Percentiles rank a stretch among this genome's conserved stretches.
phyloP scores from a whole-genome alignment of 2,797 vertebrate species.

The Centropyge bicolor region DNA sequence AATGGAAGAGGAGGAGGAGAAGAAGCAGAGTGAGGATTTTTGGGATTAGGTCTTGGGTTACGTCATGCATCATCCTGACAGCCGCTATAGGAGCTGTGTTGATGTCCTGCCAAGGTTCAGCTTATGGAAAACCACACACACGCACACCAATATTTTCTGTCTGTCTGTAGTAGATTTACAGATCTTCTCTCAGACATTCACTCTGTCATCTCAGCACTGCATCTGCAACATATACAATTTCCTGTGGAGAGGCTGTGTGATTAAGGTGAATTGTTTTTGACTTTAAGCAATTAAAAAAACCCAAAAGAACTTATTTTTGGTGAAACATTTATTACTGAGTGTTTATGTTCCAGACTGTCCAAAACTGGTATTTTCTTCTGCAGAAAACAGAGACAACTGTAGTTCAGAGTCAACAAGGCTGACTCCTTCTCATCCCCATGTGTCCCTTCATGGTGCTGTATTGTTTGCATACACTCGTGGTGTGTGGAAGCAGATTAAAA shows the following conservation, averaged over 20 bases:
- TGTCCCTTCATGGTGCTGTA: neutral
- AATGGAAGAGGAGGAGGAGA: conserved; percentile 16
- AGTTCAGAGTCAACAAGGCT: neutral
- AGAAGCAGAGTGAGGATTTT: conserved; percentile 33
- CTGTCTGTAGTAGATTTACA: neutral
- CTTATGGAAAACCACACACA: conserved; percentile 21
- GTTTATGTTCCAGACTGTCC: neutral
- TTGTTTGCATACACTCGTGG: conserved; percentile 54
- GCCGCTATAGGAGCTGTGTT: conserved; percentile 29
- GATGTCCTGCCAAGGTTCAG: conserved; percentile 33
- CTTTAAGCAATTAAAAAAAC: neutral
- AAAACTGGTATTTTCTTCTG: neutral
- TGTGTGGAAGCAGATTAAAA: conserved; percentile 57
- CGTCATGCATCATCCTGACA: conserved; percentile 24
- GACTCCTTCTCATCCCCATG: neutral
- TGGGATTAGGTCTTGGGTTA: conserved; percentile 47
- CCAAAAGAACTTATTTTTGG: too few species aligned
- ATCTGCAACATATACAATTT: neutral
- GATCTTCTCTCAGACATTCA: neutral
- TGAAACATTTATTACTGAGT: neutral
- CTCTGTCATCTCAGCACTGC: neutral
- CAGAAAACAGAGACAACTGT: too few species aligned
- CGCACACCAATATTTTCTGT: neutral
- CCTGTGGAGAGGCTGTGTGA: neutral
- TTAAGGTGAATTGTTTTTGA: neutral